Percentiles rank a stretch among this genome's conserved stretches.
Conservation (phyloP, 1,140 invertebrate species). For the Tetraneura akinire region DNA sequence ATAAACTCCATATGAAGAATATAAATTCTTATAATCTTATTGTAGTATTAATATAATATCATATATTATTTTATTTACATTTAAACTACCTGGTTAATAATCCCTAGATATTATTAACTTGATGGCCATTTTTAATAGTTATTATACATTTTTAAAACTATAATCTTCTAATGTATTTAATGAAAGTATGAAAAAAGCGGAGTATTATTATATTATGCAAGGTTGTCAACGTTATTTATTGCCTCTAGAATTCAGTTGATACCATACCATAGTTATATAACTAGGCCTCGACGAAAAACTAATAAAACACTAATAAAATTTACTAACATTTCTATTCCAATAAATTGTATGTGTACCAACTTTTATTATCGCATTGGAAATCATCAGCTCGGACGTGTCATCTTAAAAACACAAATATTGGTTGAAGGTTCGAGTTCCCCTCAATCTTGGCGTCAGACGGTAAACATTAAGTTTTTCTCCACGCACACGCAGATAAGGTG, state of each 20-base stretch:
- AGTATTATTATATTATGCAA: not conserved
- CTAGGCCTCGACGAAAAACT: not conserved
- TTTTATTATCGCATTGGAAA: conserved; percentile 34
- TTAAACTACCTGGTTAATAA: not conserved
- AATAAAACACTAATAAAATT: conserved; percentile 45
- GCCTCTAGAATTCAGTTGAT: not conserved
- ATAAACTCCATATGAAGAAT: not conserved
- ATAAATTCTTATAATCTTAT: conserved; percentile 14
- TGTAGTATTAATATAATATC: not conserved
- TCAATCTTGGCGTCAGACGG: conserved; percentile 45
- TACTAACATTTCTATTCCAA: conserved; percentile 25
- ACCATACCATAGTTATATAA: conserved; percentile 18
- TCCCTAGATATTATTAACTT: not conserved
- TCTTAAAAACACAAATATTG: conserved; percentile 43
- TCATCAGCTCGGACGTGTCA: conserved; percentile 38
- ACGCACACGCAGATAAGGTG: conserved; percentile 39
- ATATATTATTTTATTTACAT: not conserved
- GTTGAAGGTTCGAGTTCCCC: conserved; percentile 43
- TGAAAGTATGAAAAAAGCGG: too few species aligned
- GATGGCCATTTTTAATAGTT: not conserved
- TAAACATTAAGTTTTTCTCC: conserved; percentile 44
- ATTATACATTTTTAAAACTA: not conserved
- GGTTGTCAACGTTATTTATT: conserved; percentile 5
- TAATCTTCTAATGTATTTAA: not conserved
- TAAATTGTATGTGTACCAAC: conserved; percentile 34